Conservation (phyloP, 1,140 invertebrate genomes). For the Archegozetes longisetosus region DNA sequence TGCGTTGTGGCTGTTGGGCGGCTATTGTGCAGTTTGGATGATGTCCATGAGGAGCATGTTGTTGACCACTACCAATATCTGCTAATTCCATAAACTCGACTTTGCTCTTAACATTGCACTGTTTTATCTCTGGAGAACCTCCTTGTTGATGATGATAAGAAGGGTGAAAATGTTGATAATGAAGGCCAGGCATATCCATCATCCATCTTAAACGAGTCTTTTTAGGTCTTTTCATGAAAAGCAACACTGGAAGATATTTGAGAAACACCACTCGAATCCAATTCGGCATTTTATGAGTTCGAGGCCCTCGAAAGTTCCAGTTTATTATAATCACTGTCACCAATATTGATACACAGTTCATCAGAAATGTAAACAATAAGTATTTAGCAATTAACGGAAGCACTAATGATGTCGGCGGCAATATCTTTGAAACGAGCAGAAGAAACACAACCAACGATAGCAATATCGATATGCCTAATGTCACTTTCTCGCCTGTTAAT, state of each 20-base stretch:
- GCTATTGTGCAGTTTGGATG: constrained; percentile 72
- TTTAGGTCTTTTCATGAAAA: constrained; percentile 78
- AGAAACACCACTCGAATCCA: constrained; percentile 85
- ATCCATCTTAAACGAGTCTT: constrained; percentile 85
- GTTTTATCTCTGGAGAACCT: constrained; percentile 19
- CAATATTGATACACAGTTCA: constrained; percentile 98
- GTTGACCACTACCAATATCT: constrained; percentile 53
- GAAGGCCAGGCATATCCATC: constrained; percentile 68
- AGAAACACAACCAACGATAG: constrained; percentile 98
- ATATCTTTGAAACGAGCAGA: constrained; percentile 92
- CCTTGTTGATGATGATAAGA: constrained; percentile 21
- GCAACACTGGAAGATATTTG: constrained; percentile 63
- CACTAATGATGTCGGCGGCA: constrained; percentile 91
- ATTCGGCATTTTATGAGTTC: constrained; percentile 73
- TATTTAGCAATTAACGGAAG: constrained; percentile 95
- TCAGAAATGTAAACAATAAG: constrained; percentile 96
- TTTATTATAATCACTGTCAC: constrained; percentile 99
- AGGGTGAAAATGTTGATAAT: constrained; percentile 15
- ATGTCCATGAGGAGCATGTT: constrained; percentile 48
- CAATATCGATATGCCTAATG: constrained; percentile 92
- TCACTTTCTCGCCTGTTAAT: constrained; percentile 91
- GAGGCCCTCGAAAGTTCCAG: constrained; percentile 92
- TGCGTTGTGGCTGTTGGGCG: constrained; percentile 2
- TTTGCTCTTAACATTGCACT: constrained; percentile 36
- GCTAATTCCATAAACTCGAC: constrained; percentile 85